Percentiles rank a stretch among this genome's conserved stretches.
Conservation (phyloP, 2,113 vertebrate species). For the Rousettus leschenaultii region DNA sequence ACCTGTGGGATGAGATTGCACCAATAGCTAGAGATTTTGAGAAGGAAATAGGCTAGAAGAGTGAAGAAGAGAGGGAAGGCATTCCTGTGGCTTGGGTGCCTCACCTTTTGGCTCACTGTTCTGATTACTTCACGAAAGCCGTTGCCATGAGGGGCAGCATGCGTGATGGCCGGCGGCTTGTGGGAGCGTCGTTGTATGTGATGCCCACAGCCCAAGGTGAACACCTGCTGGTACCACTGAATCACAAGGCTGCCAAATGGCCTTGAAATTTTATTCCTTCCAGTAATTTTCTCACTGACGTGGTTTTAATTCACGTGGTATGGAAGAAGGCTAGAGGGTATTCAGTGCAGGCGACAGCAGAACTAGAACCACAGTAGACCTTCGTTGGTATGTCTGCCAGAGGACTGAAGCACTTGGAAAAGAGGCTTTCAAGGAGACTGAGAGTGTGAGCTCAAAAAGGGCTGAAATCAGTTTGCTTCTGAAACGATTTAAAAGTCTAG, state of each 20-base stretch:
- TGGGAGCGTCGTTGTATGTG: neutral
- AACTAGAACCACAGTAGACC: neutral
- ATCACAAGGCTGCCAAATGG: conserved; percentile 2
- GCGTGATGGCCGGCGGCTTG: neutral
- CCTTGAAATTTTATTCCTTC: conserved; percentile 30
- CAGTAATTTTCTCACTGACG: conserved; percentile 14
- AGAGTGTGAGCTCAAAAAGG: neutral
- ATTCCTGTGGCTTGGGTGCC: neutral
- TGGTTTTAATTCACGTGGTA: conserved; percentile 34
- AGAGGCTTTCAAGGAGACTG: neutral
- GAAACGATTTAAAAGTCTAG: neutral
- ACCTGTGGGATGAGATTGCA: neutral
- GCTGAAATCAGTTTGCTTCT: neutral
- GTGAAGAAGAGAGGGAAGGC: neutral
- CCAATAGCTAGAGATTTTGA: neutral
- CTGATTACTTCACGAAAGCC: neutral
- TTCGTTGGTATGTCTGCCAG: neutral
- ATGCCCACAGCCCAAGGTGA: neutral
- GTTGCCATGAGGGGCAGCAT: neutral
- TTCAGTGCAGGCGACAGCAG: neutral
- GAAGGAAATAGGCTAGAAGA: neutral
- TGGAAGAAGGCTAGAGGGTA: conserved; percentile 9
- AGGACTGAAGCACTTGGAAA: neutral
- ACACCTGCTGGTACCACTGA: neutral
- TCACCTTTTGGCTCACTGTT: neutral